A percentile compares a stretch with the other conserved stretches of the same genome.
Evolutionary conservation across 2,888 invertebrate species (phyloP).

Genomic region (Blera fallax): DNA sequence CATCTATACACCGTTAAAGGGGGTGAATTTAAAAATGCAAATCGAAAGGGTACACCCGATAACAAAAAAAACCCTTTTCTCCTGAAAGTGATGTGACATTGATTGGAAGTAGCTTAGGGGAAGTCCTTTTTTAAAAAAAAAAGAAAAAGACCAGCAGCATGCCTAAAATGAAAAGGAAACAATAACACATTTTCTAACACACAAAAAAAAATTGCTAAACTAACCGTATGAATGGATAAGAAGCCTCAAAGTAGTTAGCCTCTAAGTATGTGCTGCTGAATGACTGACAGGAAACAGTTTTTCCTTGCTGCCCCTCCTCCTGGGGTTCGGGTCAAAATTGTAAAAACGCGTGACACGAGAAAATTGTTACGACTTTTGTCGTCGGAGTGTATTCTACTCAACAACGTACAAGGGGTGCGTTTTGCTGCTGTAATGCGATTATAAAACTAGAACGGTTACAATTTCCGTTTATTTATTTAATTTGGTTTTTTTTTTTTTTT

Average conservation of each 20-base stretch:
- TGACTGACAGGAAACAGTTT: conserved; percentile 66
- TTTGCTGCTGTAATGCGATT: conserved; percentile 68
- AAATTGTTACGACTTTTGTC: conserved; percentile 66
- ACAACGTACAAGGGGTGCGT: conserved; percentile 37
- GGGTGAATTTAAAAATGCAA: conserved; percentile 59
- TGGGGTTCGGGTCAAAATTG: conserved; percentile 63
- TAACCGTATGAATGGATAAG: conserved; percentile 73
- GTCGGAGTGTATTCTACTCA: neutral
- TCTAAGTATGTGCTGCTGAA: conserved; percentile 36
- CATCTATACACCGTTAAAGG: conserved; percentile 12
- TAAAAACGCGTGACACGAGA: conserved; percentile 71
- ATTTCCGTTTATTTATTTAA: conserved; percentile 72
- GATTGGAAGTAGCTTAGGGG: conserved; percentile 64
- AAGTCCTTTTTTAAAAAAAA: conserved; percentile 32
- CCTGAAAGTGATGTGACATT: conserved; percentile 70
- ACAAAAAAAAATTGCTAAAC: conserved; percentile 64
- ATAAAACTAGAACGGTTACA: conserved; percentile 72
- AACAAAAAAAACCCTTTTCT: conserved; percentile 28
- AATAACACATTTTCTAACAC: conserved; percentile 54
- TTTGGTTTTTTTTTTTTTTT: too few relatives aligned
- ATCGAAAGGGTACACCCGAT: neutral
- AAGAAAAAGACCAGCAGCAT: neutral
- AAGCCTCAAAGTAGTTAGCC: conserved; percentile 72
- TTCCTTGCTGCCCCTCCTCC: conserved; percentile 19
- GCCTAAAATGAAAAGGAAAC: conserved; percentile 49